Conservation (phyloP, 2,888 invertebrate genomes). For the Limnephilus auricula region DNA sequence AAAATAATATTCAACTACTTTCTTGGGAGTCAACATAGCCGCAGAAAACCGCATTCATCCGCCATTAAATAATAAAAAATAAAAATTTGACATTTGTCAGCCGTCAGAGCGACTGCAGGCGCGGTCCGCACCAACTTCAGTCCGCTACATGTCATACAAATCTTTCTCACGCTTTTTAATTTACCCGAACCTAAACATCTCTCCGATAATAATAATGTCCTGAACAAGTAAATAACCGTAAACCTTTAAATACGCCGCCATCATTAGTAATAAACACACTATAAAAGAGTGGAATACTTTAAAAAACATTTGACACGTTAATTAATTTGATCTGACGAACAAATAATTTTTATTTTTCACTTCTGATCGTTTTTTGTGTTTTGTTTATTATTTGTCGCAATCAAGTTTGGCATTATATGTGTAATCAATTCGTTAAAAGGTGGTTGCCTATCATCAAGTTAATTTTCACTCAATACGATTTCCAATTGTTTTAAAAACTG, state of each 20-base stretch:
- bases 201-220: too few relatives aligned
- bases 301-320: background rate
- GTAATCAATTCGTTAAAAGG: background rate
- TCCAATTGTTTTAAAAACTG: background rate
- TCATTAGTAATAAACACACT: background rate
- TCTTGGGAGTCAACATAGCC: background rate
- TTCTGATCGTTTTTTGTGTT: background rate
- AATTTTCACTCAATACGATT: background rate
- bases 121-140: conserved; percentile 19
- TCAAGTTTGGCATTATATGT: background rate
- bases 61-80: background rate
- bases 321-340: background rate
- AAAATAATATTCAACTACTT: background rate
- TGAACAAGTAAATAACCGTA: too few relatives aligned
- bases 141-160: background rate
- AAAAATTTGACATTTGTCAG: background rate
- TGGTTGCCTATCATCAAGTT: background rate
- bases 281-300: background rate
- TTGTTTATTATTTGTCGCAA: background rate
- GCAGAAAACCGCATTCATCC: background rate
- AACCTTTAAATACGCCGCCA: background rate
- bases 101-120: background rate
- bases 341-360: background rate
- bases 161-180: background rate
- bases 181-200: background rate